A percentile compares a stretch with the other conserved stretches of the same genome.
Evolutionary conservation across 2,797 vertebrate species (phyloP).

Genomic region (Aquila chrysaetos): DNA sequence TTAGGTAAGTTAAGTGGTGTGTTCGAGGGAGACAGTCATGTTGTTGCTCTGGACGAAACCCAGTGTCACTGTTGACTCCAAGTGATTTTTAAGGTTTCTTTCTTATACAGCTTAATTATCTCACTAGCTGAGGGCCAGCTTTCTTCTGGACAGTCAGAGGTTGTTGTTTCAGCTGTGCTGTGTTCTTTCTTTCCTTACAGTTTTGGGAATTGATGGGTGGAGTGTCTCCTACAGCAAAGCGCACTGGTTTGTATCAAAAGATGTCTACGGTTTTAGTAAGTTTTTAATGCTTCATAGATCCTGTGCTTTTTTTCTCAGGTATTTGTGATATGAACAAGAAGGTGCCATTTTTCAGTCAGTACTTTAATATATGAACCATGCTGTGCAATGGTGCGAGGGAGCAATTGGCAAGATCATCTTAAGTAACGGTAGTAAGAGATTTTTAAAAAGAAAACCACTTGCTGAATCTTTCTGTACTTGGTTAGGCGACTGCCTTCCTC

Average conservation of each 20-base stretch:
- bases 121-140: not conserved
- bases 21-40: not conserved
- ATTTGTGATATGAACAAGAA: not conserved
- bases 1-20: not conserved
- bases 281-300: not conserved
- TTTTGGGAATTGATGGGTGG: not conserved
- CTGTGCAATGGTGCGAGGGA: not conserved
- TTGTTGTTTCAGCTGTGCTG: not conserved
- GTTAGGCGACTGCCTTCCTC: not conserved
- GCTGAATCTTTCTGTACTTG: not conserved
- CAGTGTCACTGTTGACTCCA: fast-evolving
- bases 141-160: not conserved
- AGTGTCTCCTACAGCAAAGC: not conserved
- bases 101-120: not conserved
- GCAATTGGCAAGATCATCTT: not conserved
- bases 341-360: not conserved
- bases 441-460: not conserved
- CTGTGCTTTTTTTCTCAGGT: not conserved
- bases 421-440: not conserved
- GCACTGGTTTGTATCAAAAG: not conserved
- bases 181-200: not conserved
- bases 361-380: not conserved
- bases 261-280: not conserved
- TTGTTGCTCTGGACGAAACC: not conserved
- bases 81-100: not conserved